A percentile compares a stretch with the other conserved stretches of the same genome.
Conservation (phyloP, 2,797 vertebrate genomes). For the Ctenosaura bakeri region DNA sequence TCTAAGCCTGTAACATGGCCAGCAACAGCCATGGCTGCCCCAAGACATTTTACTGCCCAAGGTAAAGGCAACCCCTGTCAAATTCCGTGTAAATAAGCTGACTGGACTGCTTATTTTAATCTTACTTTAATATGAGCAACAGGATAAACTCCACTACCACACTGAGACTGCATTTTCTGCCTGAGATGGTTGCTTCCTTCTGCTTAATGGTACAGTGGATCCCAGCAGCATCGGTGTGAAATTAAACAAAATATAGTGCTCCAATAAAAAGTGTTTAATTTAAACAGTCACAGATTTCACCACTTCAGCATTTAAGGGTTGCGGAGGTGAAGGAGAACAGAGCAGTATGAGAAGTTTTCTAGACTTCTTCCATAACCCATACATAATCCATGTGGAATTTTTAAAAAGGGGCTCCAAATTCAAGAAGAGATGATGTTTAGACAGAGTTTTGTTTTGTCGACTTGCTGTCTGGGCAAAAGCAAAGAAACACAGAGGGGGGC, state of each 20-base stretch:
- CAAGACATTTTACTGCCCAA: not conserved
- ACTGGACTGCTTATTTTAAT: not conserved
- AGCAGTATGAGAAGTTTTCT: not conserved
- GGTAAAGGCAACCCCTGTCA: not conserved
- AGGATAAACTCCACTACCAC: not conserved
- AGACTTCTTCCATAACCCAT: not conserved
- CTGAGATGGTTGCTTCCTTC: not conserved
- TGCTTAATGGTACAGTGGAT: not conserved
- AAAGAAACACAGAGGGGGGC: not conserved
- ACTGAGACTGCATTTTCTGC: not conserved
- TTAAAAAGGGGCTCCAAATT: not conserved
- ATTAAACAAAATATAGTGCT: not conserved
- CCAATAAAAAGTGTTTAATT: not conserved
- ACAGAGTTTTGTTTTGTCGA: slow-evolving; percentile 3
- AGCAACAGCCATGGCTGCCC: not conserved
- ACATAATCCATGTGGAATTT: not conserved
- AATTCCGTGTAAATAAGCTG: not conserved
- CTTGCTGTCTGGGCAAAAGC: slow-evolving; percentile 8
- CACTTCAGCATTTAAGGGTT: not conserved
- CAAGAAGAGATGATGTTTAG: not conserved
- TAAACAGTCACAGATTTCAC: not conserved
- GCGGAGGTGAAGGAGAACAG: not conserved
- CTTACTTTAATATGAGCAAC: not conserved
- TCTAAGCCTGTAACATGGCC: not conserved
- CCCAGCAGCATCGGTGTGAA: not conserved